A percentile compares a stretch with the other conserved stretches of the same genome.
These are phyloP conservation scores for Oligia fasciuncula DNA, from an alignment of 2,888 invertebrate species.

Conservation along the genomic window DNA sequence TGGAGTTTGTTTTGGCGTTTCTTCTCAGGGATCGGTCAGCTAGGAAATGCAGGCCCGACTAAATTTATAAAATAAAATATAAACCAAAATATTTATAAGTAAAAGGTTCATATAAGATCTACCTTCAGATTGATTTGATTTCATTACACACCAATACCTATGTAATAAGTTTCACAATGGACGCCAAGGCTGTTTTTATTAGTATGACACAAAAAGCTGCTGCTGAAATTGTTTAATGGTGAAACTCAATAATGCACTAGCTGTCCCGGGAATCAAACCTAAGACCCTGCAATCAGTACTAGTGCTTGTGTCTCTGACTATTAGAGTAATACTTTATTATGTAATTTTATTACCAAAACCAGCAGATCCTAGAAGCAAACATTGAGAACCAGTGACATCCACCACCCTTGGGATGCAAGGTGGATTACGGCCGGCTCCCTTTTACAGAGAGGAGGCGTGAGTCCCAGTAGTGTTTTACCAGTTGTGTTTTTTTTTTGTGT, in stretches of 20 bases:
- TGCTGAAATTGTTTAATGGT: background rate
- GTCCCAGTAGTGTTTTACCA: background rate
- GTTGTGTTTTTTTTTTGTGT: no score
- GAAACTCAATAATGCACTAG: background rate
- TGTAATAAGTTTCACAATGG: background rate
- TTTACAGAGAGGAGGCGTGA: background rate
- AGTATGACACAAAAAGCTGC: background rate
- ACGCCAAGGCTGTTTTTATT: background rate
- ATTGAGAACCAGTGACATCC: background rate
- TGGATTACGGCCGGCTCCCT: background rate
- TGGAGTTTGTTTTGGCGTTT: background rate
- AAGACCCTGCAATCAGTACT: background rate
- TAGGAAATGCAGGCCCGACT: background rate
- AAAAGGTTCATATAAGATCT: background rate
- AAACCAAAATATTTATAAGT: background rate
- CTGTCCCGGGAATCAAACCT: background rate
- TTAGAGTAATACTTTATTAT: background rate
- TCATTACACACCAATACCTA: background rate
- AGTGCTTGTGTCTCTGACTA: background rate
- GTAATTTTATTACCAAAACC: background rate
- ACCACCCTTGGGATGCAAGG: background rate
- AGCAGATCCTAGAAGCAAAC: background rate
- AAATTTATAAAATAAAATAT: background rate
- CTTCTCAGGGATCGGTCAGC: background rate
- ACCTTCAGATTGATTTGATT: background rate